A percentile compares a stretch with the other conserved stretches of the same genome.
Conservation (phyloP, 2,113 vertebrate species). For the Aphelocoma coerulescens region DNA sequence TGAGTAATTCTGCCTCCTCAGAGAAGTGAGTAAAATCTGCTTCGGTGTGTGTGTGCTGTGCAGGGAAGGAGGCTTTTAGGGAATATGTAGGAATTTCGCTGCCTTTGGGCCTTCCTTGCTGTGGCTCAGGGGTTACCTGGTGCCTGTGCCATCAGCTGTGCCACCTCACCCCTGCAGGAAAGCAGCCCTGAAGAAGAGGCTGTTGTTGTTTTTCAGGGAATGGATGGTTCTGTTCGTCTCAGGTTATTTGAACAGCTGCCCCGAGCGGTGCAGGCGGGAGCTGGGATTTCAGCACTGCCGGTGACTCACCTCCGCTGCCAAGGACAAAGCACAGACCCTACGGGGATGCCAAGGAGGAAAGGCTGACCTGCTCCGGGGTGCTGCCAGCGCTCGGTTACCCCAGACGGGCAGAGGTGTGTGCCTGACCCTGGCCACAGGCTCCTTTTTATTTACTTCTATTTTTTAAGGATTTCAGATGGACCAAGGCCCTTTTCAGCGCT, state of each 20-base stretch:
- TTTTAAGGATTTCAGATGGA: not conserved
- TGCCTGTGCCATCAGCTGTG: not conserved
- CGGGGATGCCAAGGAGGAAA: not conserved
- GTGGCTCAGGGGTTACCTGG: accelerated
- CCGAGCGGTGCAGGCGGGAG: not conserved
- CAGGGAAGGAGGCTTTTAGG: not conserved
- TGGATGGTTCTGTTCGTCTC: not conserved
- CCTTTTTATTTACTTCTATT: not conserved
- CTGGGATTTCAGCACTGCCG: not conserved
- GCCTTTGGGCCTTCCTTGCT: not conserved
- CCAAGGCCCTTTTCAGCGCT: not conserved
- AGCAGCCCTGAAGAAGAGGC: not conserved
- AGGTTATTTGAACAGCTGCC: slow-evolving; percentile 28
- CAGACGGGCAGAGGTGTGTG: not conserved
- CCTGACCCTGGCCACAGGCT: not conserved
- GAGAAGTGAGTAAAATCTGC: slow-evolving; percentile 26
- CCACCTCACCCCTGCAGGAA: not conserved
- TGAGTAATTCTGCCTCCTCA: slow-evolving; percentile 52
- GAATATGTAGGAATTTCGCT: not conserved
- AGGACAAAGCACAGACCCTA: not conserved
- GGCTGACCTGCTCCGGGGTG: not conserved
- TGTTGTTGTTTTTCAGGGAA: not conserved
- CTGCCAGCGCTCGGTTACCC: not conserved
- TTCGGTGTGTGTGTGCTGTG: not conserved
- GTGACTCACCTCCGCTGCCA: slow-evolving; percentile 4